These are phyloP conservation scores for Drosophila paulistorum DNA, from an alignment of 1,140 invertebrate species.

Conservation along the genomic window DNA sequence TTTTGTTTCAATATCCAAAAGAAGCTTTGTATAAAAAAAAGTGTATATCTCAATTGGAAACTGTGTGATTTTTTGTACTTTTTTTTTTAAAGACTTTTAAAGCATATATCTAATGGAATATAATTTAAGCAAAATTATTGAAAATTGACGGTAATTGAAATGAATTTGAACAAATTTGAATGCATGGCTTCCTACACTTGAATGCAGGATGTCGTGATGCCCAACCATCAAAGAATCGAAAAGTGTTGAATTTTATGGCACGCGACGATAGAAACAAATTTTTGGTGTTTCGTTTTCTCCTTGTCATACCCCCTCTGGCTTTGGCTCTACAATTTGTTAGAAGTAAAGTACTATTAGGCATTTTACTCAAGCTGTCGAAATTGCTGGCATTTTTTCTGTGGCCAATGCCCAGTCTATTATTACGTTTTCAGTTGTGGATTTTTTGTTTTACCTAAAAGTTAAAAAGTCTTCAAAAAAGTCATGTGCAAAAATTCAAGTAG, in stretches of 20 bases:
- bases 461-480: background rate
- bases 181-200: slow-evolving; percentile 41
- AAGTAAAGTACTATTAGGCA: slow-evolving; percentile 53
- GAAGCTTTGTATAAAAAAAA: too few species aligned
- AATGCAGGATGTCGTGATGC: slow-evolving; percentile 59
- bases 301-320: background rate
- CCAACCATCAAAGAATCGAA: slow-evolving; percentile 65
- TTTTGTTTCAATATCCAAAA: too few species aligned
- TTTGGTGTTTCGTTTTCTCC: background rate
- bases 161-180: slow-evolving; percentile 77
- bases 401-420: slow-evolving; percentile 42
- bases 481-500: background rate
- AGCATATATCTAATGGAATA: slow-evolving; percentile 62
- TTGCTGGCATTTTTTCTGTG: slow-evolving; percentile 48
- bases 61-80: background rate
- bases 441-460: slow-evolving; percentile 16
- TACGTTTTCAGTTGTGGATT: slow-evolving; percentile 50
- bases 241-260: slow-evolving; percentile 63
- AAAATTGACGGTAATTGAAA: slow-evolving; percentile 81
- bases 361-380: slow-evolving; percentile 64
- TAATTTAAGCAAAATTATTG: slow-evolving; percentile 77
- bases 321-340: slow-evolving; percentile 54
- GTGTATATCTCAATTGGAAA: too few species aligned
- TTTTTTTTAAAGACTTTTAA: slow-evolving; percentile 49
- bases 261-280: slow-evolving; percentile 46